Evolutionary conservation across 1,140 invertebrate species (phyloP), one percentile per base, ranked within the genome.

Genomic region (Anoplolepis gracilipes): DNA sequence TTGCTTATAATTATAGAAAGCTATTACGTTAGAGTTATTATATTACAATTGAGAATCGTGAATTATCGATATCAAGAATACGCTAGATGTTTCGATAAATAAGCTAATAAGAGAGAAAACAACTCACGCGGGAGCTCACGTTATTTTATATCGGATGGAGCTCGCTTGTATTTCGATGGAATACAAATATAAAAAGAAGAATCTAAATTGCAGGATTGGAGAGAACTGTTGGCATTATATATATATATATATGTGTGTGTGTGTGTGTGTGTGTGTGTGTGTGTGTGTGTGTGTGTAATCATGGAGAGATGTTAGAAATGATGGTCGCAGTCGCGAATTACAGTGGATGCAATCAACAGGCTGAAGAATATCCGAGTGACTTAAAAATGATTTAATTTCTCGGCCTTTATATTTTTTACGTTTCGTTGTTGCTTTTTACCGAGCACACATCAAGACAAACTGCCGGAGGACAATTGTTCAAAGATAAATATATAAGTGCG

Each of bases 341-440:
- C 30, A 87, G 79, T 85, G 86, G 85, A 84, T 88, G 86, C 85
- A 90, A 93, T 92, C 87, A 62, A 69, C 77, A 70, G 73, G 86
- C 92, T 87, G 69, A 91, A 86, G 84, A 82, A 86, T 85, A 78
- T 53, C 46, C 53, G 33, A 55, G 57, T 57, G 76, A 84, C 87
- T 91, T 86, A 85, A 92, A 92, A 93, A 90, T 93, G 87, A 91
- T 91, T 92, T 91, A 87, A 91, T 91, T 87, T 90, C 62, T 79
- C 36, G 78, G 49, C 84, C 85, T 85, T 72, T 90, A 90, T 88
- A 91, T 90, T 90, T 91, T 85, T 87, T 67, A 65, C 73, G 33
- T 75, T 55, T 22, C n/a, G 4, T 25, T 70, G 30, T n/a, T 36
- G 25, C 39, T 69, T 82, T 59, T 70, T 73, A 28, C 22, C 62